Conservation (phyloP, 2,113 vertebrate genomes). For the Vidua macroura region DNA sequence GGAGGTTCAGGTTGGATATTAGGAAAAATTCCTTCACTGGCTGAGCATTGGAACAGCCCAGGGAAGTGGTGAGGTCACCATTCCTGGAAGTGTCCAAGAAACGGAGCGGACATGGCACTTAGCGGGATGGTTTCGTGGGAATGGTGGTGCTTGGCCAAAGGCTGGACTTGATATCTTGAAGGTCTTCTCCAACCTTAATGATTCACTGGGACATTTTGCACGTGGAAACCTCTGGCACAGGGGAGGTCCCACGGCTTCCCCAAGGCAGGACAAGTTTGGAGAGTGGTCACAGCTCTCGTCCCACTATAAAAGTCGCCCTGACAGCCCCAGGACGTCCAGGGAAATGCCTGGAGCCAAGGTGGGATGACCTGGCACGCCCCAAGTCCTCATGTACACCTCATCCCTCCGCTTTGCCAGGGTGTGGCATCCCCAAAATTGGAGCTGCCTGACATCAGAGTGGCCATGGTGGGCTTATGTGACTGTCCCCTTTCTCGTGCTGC, state of each 20-base stretch:
- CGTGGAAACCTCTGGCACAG: not conserved
- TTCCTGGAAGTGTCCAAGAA: not conserved
- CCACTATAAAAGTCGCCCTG: not conserved
- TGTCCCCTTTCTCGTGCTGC: not conserved
- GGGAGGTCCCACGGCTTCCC: fast-evolving
- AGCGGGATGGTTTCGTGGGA: not conserved
- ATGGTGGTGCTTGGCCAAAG: not conserved
- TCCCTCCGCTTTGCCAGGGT: not conserved
- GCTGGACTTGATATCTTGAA: not conserved
- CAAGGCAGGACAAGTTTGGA: not conserved
- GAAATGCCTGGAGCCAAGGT: not conserved
- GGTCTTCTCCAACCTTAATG: not conserved
- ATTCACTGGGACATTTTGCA: not conserved
- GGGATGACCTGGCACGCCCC: not conserved
- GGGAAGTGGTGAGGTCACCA: not conserved
- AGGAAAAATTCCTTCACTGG: not conserved
- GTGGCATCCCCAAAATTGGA: fast-evolving
- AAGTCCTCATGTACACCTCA: fast-evolving
- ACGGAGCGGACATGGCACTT: not conserved
- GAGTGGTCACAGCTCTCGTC: not conserved
- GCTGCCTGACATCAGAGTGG: not conserved
- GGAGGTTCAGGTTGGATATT: not conserved
- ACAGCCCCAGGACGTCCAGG: not conserved
- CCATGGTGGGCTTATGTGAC: fast-evolving
- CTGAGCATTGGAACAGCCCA: not conserved